Evolutionary conservation across 2,888 invertebrate species (phyloP).

Genomic region (Clostera curtula): DNA sequence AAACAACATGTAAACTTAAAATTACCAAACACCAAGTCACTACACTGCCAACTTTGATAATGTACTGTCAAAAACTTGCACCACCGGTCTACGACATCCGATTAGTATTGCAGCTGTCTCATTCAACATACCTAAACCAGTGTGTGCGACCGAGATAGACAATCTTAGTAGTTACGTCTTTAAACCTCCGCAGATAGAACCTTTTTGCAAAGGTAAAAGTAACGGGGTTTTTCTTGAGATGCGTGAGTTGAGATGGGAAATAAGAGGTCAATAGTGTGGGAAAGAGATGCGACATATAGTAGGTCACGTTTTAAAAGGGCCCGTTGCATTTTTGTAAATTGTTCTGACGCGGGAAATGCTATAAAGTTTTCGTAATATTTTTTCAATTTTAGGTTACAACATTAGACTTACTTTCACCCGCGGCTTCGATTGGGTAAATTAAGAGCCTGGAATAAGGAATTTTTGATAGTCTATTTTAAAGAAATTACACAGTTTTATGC

Average conservation of each 20-base stretch:
- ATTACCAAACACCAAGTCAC: constrained; percentile 45
- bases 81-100: constrained; percentile 55
- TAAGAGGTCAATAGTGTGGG: constrained; percentile 37
- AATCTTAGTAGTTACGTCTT: constrained; percentile 11
- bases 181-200: constrained; percentile 55
- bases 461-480: too few relatives aligned
- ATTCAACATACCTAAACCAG: constrained; percentile 12
- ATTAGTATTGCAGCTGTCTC: constrained; percentile 35
- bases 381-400: too few relatives aligned
- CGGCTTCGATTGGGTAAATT: too few relatives aligned
- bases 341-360: constrained; percentile 14
- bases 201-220: constrained; percentile 74
- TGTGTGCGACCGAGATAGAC: constrained; percentile 29
- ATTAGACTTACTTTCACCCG: too few relatives aligned
- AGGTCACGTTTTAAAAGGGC: constrained; percentile 51
- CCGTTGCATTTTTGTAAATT: constrained; percentile 26
- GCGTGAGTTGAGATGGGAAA: constrained; percentile 54
- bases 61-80: constrained; percentile 71
- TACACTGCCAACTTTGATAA: constrained; percentile 48
- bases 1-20: constrained; percentile 30
- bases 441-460: too few relatives aligned
- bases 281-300: constrained; percentile 36
- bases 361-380: not conserved
- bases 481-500: too few relatives aligned
- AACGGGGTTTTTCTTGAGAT: constrained; percentile 72